A percentile compares a stretch with the other conserved stretches of the same genome.
Conservation (phyloP, 1,140 invertebrate species). For the Brachionus rubens region DNA sequence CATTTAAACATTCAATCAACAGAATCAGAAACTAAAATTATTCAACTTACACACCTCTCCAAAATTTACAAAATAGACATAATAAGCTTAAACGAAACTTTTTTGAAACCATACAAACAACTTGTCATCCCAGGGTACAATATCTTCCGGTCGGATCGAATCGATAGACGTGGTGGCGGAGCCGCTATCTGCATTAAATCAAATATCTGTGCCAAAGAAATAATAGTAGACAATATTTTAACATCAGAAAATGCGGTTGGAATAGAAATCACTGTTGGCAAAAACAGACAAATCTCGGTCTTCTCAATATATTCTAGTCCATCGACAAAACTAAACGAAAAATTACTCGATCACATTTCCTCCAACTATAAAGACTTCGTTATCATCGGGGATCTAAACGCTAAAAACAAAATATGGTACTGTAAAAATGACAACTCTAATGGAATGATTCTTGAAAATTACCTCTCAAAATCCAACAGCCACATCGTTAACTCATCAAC, state of each 20-base stretch:
- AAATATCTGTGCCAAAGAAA: not conserved
- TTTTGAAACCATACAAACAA: not conserved
- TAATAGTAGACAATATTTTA: not conserved
- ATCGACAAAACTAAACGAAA: not conserved
- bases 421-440: not conserved
- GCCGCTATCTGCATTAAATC: not conserved
- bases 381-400: not conserved
- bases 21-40: not conserved
- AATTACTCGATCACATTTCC: not conserved
- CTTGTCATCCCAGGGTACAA: not conserved
- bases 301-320: not conserved
- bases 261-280: not conserved
- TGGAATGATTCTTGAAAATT: not conserved
- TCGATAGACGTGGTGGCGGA: not conserved
- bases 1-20: not conserved
- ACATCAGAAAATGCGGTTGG: not conserved
- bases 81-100: not conserved
- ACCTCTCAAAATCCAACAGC: not conserved
- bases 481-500: not conserved
- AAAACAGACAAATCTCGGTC: not conserved
- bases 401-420: not conserved
- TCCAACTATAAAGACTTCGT: not conserved
- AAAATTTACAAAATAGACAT: slow-evolving; percentile 9
- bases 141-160: not conserved
- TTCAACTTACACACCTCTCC: not conserved